Percentiles rank a stretch among this genome's conserved stretches.
These are phyloP conservation scores for Nerophis ophidion DNA, from an alignment of 2,113 vertebrate species.

Conservation along the genomic window DNA sequence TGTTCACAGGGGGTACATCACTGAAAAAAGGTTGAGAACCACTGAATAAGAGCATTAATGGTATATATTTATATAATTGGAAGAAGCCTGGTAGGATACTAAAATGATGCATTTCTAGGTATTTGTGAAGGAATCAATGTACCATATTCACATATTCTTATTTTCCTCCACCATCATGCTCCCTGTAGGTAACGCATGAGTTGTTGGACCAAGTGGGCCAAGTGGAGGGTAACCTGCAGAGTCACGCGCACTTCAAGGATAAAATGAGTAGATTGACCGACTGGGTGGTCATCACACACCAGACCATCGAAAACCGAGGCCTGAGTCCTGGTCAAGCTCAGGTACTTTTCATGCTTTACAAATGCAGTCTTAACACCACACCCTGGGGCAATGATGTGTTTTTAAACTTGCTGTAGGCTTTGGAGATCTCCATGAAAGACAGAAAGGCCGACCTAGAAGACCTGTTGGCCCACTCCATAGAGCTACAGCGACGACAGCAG, in stretches of 20 bases:
- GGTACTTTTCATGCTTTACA: slow-evolving; percentile 38
- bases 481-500: slow-evolving; percentile 71
- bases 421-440: slow-evolving; percentile 70
- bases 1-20: too few relatives aligned
- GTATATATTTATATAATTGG: too few relatives aligned
- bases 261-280: slow-evolving; percentile 63
- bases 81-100: too few relatives aligned
- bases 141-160: background rate
- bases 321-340: slow-evolving; percentile 58
- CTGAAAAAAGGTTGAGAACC: too few relatives aligned
- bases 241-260: slow-evolving; percentile 68
- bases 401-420: slow-evolving; percentile 40
- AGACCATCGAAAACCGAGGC: slow-evolving; percentile 56
- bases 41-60: too few relatives aligned
- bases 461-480: slow-evolving; percentile 66
- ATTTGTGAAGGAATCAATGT: background rate
- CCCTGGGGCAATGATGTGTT: background rate
- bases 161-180: background rate
- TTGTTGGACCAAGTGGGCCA: slow-evolving; percentile 76
- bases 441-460: slow-evolving; percentile 71
- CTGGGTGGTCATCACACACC: slow-evolving; percentile 66
- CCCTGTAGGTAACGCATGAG: slow-evolving; percentile 73
- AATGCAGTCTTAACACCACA: background rate
- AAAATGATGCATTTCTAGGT: too few relatives aligned
- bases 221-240: slow-evolving; percentile 69